Conservation (phyloP, 2,888 invertebrate species). For the Cheilosia scutellata region DNA sequence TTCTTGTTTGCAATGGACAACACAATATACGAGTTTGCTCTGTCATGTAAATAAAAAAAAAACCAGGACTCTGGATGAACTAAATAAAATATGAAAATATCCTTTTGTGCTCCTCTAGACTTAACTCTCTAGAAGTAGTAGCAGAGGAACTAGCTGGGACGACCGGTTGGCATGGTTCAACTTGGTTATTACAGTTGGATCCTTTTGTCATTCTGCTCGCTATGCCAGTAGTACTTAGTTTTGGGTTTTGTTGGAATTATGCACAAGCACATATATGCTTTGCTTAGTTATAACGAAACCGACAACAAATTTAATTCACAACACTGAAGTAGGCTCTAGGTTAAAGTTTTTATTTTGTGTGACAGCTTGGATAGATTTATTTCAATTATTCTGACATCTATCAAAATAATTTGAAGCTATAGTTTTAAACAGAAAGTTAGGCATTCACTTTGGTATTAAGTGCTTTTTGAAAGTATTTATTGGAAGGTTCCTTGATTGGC, state of each 20-base stretch:
- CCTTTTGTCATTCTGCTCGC: conserved; percentile 16
- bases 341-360: too few species aligned
- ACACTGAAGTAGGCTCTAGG: too few species aligned
- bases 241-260: neutral
- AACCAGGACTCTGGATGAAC: conserved; percentile 40
- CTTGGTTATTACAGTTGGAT: conserved; percentile 39
- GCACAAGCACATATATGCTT: too few species aligned
- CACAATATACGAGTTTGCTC: conserved; percentile 49
- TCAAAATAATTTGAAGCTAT: too few species aligned
- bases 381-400: too few species aligned
- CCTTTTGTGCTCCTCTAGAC: conserved; percentile 27
- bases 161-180: conserved; percentile 11
- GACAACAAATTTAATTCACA: too few species aligned
- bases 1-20: conserved; percentile 50
- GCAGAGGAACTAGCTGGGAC: neutral
- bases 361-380: too few species aligned
- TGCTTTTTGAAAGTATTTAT: too few species aligned
- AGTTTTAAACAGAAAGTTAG: too few species aligned
- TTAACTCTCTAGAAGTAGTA: neutral
- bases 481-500: too few species aligned
- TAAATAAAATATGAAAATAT: conserved; percentile 66
- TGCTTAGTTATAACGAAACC: too few species aligned
- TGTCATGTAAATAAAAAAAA: conserved; percentile 42
- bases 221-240: neutral
- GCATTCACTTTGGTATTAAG: too few species aligned